Evolutionary conservation across 2,888 invertebrate species (phyloP).

Genomic region (Mechanitis messenoides): DNA sequence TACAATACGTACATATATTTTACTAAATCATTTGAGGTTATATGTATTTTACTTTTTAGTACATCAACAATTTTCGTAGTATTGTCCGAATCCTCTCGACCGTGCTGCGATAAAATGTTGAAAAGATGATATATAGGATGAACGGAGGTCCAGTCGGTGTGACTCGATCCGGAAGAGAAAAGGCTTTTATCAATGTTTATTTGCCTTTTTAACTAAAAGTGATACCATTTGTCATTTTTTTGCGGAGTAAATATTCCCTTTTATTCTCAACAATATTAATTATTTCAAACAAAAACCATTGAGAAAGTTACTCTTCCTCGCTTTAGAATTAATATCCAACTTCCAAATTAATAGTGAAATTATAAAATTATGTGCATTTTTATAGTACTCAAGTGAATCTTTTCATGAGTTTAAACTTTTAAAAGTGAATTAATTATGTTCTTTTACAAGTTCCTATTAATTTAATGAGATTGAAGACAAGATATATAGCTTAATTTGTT

Average conservation of each 20-base stretch:
- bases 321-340: too few relatives aligned
- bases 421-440: too few relatives aligned
- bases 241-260: constrained; percentile 16
- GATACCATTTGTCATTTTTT: constrained; percentile 26
- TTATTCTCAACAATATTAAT: constrained; percentile 12
- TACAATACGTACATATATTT: too few relatives aligned
- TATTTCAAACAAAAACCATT: constrained; percentile 2
- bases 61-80: constrained; percentile 31
- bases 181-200: constrained; percentile 36
- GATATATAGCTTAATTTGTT: too few relatives aligned
- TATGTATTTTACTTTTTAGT: constrained; percentile 7
- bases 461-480: too few relatives aligned
- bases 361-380: too few relatives aligned
- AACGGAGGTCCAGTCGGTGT: constrained; percentile 48
- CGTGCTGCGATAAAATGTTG: constrained; percentile 60
- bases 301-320: too few relatives aligned
- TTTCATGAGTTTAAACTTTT: too few relatives aligned
- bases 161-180: constrained; percentile 42
- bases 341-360: too few relatives aligned
- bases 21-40: too few relatives aligned
- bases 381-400: too few relatives aligned
- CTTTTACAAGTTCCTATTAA: too few relatives aligned
- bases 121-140: constrained; percentile 62
- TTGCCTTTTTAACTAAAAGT: constrained; percentile 35
- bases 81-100: constrained; percentile 54